These are phyloP conservation scores for Endomychus coccineus DNA, from an alignment of 2,888 invertebrate species.

Conservation along the genomic window DNA sequence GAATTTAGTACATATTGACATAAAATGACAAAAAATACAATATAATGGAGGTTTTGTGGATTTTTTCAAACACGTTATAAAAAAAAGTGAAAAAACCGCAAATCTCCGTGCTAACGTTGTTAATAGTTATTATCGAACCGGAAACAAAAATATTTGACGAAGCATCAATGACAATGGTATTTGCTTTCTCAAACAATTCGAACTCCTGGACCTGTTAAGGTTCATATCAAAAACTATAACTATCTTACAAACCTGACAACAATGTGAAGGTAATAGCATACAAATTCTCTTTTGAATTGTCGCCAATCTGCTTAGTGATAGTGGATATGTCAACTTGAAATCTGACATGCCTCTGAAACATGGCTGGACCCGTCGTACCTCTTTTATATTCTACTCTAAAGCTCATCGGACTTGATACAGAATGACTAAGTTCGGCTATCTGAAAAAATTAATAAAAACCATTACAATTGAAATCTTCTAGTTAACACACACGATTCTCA, in stretches of 20 bases:
- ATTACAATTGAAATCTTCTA: no score
- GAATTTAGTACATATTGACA: background rate
- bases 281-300: constrained; percentile 64
- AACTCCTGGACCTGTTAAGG: no score
- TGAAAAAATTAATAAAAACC: no score
- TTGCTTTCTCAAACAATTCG: no score
- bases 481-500: constrained; percentile 49
- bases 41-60: no score
- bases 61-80: no score
- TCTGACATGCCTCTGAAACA: constrained; percentile 93
- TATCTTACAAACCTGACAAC: constrained; percentile 50
- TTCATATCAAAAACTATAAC: background rate
- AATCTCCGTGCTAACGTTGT: no score
- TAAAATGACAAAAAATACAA: background rate
- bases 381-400: constrained; percentile 97
- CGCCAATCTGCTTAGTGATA: constrained; percentile 71
- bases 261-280: constrained; percentile 93
- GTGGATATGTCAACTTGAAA: constrained; percentile 89
- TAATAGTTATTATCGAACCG: no score
- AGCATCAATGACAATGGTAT: no score
- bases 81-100: no score
- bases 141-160: no score
- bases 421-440: constrained; percentile 95
- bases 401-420: constrained; percentile 96
- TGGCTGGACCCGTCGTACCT: constrained; percentile 86